Evolutionary conservation across 2,888 invertebrate genomes (phyloP).

Genomic region (Tethea ocularis): DNA sequence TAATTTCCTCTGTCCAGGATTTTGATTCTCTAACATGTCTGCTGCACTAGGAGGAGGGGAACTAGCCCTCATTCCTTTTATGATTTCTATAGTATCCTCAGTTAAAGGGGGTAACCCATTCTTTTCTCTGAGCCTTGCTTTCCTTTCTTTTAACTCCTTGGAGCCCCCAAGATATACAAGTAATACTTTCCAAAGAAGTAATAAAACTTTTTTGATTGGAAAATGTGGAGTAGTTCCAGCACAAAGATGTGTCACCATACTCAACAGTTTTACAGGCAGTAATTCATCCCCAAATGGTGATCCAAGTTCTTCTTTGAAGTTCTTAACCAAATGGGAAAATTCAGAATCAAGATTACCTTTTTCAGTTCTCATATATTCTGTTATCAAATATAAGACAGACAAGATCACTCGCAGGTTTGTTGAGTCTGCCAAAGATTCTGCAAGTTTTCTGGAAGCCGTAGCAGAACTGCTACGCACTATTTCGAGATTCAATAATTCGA

Average conservation of each 20-base stretch:
- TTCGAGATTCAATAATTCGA: conserved; percentile 97
- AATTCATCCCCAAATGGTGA: conserved; percentile 89
- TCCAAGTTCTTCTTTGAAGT: conserved; percentile 85
- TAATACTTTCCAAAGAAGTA: conserved; percentile 97
- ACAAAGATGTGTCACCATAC: conserved; percentile 98
- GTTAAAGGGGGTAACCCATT: conserved; percentile 89
- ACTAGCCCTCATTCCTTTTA: conserved; percentile 96
- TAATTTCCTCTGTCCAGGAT: conserved; percentile 86
- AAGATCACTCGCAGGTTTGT: conserved; percentile 94
- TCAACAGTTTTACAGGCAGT: conserved; percentile 93
- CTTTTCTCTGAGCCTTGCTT: conserved; percentile 87
- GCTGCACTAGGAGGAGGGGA: conserved; percentile 97
- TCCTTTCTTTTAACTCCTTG: conserved; percentile 90
- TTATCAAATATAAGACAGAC: conserved; percentile 96
- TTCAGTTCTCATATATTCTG: conserved; percentile 95
- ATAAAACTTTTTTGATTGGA: conserved; percentile 98
- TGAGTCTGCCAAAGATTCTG: conserved; percentile 90
- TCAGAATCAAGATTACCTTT: conserved; percentile 75
- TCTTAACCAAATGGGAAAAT: conserved; percentile 80
- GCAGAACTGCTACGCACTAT: conserved; percentile 89
- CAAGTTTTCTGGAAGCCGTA: conserved; percentile 73
- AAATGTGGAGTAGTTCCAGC: conserved; percentile 98
- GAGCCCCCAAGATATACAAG: conserved; percentile 96
- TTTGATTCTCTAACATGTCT: conserved; percentile 94
- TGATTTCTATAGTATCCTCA: conserved; percentile 98